Evolutionary conservation across 1,140 invertebrate genomes (phyloP), one percentile per base, ranked within the genome.

Genomic region (Pseudoatta argentina): DNA sequence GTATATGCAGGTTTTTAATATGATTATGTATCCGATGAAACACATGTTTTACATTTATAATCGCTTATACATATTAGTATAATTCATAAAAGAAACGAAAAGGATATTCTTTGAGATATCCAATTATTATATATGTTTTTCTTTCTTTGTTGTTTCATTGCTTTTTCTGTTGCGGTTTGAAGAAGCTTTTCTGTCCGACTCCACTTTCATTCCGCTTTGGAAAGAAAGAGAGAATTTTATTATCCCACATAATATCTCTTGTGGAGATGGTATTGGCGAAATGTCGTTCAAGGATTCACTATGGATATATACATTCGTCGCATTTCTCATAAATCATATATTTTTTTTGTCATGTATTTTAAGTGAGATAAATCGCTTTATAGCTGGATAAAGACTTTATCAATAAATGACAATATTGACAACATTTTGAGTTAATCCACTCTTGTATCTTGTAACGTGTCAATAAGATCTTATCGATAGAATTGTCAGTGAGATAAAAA

Each of bases 241-340:
- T 66, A 66, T 66, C 16, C 16, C n/a, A 39, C 4, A 39, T 66
- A n/a, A 14, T 39, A 39, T 66, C 2, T 39, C 1, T 16, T 66
- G 14, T 7, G 18, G 34, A n/a, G 12, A 8, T 12, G 21, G 12
- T 51, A 18, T 71, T 48, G 24, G 6, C 5, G 24, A 72, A 55
- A 24, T 72, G n/a, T 53, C 5, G 8, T 72, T 63, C 12, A 63
- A 27, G 8, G 55, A 57, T 63, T 63, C 12, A 12, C 21, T 59
- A 30, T 18, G 4, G 8, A 10, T 24, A 21, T 69, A 12, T 51
- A 18, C 3, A 30, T 27, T 16, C n/a, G 18, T 30, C 55, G 27
- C 8, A 73, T 34, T 48, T 16, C 44, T 14, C 21, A 16, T 72
- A 72, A 72, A 72, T 55, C 21, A 34, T 39, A 39, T 39, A 72